Conservation (phyloP, 2,888 invertebrate species). For the Limnephilus rhombicus region DNA sequence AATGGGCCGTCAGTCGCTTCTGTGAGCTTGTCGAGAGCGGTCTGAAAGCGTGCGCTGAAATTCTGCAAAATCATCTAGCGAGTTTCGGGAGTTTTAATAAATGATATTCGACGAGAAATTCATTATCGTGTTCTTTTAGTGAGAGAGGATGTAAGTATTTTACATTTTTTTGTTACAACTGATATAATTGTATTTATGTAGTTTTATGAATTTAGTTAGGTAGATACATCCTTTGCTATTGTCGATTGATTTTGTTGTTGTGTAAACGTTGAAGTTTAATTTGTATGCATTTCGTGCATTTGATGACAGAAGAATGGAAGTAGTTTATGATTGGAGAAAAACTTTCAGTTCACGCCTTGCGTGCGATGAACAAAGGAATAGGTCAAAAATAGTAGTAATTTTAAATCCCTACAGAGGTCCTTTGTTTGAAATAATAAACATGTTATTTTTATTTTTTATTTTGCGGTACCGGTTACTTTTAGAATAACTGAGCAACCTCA, state of each 20-base stretch:
- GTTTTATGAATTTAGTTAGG: background rate
- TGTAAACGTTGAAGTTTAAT: background rate
- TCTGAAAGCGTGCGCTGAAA: background rate
- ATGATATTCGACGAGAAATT: background rate
- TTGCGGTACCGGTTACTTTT: background rate
- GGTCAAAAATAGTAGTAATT: background rate
- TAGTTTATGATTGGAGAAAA: background rate
- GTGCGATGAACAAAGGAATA: background rate
- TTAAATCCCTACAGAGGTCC: background rate
- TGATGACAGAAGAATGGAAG: background rate
- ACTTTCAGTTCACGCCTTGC: background rate
- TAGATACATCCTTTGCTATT: background rate
- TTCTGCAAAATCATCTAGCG: background rate
- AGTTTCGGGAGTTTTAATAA: conserved; percentile 17
- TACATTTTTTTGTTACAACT: background rate
- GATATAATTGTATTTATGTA: background rate
- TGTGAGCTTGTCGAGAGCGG: conserved; percentile 52
- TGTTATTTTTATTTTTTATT: background rate
- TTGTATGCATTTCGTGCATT: background rate
- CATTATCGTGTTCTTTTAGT: background rate
- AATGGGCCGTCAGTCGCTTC: conserved; percentile 61
- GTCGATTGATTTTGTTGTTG: background rate
- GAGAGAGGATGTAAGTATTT: background rate
- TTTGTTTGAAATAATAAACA: background rate
- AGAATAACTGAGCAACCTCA: background rate